Base-by-base conservation (phyloP, 2,888 invertebrate species). In the Drosophila macrospina region DNA sequence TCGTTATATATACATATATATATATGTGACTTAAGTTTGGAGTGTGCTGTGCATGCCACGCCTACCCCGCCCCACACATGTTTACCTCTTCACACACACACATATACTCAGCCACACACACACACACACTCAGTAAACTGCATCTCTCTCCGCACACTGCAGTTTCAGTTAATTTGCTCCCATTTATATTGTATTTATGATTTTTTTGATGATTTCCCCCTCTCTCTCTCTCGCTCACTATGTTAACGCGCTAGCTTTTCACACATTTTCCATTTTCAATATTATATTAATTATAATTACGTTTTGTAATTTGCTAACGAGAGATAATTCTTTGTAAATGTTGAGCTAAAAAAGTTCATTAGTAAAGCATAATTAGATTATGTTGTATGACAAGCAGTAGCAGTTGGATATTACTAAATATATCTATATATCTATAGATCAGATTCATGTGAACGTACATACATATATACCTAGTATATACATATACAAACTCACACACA, bases 311-410 rank as follows among this genome's bases (percentile, higher is more conserved):
- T 78, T 69, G 68, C 73, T 66, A 77, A 62, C 51, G 74, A 74
- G 74, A 74, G 59, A 83, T 65, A 86, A 80, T 80, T 84, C 72
- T 75, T 76, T 88, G 88, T 85, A 85, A 86, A 86, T 86, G 86
- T 88, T 85, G 84, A 85, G 88, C 85, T 85, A 88, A 85, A 84
- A 84, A 86, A 78, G 88, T 86, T 84, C 78, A 88, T 87, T 79
- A 80, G 67, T 61, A 69, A 80, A 69, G 57, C 88, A 88, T 88
- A 84, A 88, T 88, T 84, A 86, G 86, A 84, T 88, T 84, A 83
- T 84, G 88, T 84, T 84, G 75, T 20, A 20, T 20, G 20, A 20
- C 20, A 20, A 20, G 20, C 20, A 20, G 20, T 75, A 79, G 77
- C 77, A 76, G 73, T 76, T 72, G 77, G 73, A 80, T 78, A 80